These are phyloP conservation scores for Stenoptilia bipunctidactyla DNA, from an alignment of 2,888 invertebrate species.

Conservation along the genomic window DNA sequence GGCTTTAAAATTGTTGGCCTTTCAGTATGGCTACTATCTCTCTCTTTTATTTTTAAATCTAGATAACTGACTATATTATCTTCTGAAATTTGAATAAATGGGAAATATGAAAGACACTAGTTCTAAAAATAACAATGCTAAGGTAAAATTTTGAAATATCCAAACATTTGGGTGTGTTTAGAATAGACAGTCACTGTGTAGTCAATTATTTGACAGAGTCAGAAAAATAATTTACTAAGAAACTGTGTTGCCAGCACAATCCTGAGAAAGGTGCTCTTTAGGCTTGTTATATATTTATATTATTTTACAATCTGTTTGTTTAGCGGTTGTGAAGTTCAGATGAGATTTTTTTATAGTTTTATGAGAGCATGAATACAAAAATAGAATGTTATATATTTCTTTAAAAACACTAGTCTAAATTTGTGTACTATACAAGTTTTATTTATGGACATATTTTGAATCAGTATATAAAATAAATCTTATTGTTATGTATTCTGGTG, in stretches of 20 bases:
- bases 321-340: slow-evolving; percentile 54
- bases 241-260: slow-evolving; percentile 28
- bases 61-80: too few relatives aligned
- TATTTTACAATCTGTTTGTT: slow-evolving; percentile 29
- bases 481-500: background rate
- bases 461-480: background rate
- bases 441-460: background rate
- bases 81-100: too few relatives aligned
- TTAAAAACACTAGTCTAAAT: slow-evolving; percentile 5
- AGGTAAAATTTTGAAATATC: too few relatives aligned
- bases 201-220: slow-evolving; percentile 1
- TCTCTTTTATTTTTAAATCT: too few relatives aligned
- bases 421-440: slow-evolving; percentile 1
- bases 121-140: too few relatives aligned
- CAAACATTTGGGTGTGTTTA: too few relatives aligned
- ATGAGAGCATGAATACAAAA: slow-evolving; percentile 28
- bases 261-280: slow-evolving; percentile 40
- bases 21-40: too few relatives aligned
- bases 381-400: background rate
- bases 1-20: too few relatives aligned
- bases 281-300: slow-evolving; percentile 30
- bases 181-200: background rate
- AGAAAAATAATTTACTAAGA: background rate
- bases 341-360: slow-evolving; percentile 41
- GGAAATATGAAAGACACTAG: too few relatives aligned